Conservation (phyloP, 2,888 invertebrate genomes). For the Spodoptera exigua region DNA sequence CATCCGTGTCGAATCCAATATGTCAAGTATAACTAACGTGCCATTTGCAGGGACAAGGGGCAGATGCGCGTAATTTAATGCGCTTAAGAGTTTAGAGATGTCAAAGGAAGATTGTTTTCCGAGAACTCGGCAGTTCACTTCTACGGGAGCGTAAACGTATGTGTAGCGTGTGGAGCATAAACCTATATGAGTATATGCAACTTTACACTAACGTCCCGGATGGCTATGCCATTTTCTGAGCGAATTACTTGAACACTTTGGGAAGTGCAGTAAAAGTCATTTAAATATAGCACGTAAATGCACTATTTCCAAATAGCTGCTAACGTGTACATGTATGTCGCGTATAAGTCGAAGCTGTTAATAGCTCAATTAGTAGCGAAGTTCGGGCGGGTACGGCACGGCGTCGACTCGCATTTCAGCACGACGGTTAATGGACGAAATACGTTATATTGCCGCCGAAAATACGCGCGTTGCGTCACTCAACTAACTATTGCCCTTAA, state of each 20-base stretch:
- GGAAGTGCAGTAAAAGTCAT: conserved; percentile 52
- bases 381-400: conserved; percentile 42
- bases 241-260: conserved; percentile 45
- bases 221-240: conserved; percentile 41
- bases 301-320: conserved; percentile 39
- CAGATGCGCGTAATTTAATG: conserved; percentile 47
- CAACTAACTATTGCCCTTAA: conserved; percentile 66
- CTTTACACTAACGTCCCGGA: conserved; percentile 41
- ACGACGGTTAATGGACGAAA: conserved; percentile 67
- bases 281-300: conserved; percentile 50
- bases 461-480: conserved; percentile 70
- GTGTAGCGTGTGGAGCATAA: conserved; percentile 7
- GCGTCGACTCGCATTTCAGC: conserved; percentile 57
- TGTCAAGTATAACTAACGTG: conserved; percentile 2
- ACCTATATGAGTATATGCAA: conserved; percentile 32
- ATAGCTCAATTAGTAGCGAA: conserved; percentile 48
- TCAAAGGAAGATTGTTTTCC: conserved; percentile 41
- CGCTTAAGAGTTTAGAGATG: conserved; percentile 22
- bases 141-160: conserved; percentile 5
- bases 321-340: conserved; percentile 35
- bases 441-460: conserved; percentile 62
- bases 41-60: conserved; percentile 31
- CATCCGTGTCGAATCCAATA: no score
- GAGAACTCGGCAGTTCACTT: conserved; percentile 47
- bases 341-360: conserved; percentile 43